Evolutionary conservation across 2,797 vertebrate genomes (phyloP).

Genomic region (Yasuhikotakia modesta): DNA sequence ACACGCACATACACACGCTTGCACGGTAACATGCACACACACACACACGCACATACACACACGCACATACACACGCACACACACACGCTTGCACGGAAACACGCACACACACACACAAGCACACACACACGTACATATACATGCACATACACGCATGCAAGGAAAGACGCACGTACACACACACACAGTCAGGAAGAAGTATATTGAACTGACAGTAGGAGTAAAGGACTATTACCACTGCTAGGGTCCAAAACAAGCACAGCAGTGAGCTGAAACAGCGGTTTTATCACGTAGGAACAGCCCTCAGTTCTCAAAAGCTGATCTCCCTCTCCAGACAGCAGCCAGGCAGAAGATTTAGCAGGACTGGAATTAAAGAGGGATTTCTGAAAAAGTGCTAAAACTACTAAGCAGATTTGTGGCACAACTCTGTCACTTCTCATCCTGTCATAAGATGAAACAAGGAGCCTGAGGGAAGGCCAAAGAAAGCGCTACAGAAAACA

Average conservation of each 20-base stretch:
- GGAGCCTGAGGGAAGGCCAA: background rate
- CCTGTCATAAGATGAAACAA: background rate
- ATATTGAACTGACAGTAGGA: constrained; percentile 4
- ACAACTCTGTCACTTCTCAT: constrained; percentile 13
- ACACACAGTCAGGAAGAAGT: background rate
- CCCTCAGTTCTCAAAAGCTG: background rate
- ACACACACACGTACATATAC: no score
- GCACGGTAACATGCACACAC: no score
- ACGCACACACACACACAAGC: no score
- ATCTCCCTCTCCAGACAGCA: constrained; percentile 27
- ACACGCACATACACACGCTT: no score
- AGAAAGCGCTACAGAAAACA: background rate
- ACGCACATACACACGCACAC: no score
- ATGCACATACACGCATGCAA: no score
- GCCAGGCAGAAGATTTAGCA: constrained; percentile 10
- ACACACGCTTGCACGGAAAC: no score
- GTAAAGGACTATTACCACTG: background rate
- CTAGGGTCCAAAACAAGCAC: background rate
- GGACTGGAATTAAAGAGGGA: constrained; percentile 11
- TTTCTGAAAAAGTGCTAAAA: constrained; percentile 20
- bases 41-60: no score
- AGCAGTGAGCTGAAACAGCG: constrained; percentile 14
- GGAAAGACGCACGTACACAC: background rate
- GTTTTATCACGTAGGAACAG: constrained; percentile 21
- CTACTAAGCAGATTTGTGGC: constrained; percentile 2